Percentiles rank a stretch among this genome's conserved stretches.
Conservation (phyloP, 2,888 invertebrate genomes). For the Subacronicta megacephala region DNA sequence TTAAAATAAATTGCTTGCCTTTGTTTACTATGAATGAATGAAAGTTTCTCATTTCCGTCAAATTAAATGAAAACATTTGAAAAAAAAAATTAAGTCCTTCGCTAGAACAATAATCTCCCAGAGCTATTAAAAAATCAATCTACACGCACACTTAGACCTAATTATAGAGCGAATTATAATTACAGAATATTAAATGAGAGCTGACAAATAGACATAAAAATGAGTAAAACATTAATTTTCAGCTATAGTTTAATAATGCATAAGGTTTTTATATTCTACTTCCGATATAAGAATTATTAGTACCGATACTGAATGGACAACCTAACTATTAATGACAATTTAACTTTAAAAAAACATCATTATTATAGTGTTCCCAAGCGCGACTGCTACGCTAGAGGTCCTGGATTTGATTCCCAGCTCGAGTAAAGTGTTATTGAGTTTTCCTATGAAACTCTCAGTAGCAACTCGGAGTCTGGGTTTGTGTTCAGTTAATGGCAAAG, state of each 20-base stretch:
- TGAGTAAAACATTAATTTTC: conserved; percentile 4
- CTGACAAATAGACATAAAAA: conserved; percentile 4
- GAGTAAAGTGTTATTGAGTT: no score
- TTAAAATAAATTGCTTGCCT: no score
- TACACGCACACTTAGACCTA: conserved; percentile 2
- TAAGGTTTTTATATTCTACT: neutral
- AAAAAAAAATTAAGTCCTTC: conserved; percentile 7
- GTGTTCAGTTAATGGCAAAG: no score
- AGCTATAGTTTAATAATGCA: neutral
- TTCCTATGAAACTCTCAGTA: no score
- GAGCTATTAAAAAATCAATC: conserved; percentile 19
- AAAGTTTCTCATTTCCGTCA: conserved; percentile 33
- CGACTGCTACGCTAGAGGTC: no score
- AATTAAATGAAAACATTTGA: neutral
- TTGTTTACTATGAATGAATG: neutral
- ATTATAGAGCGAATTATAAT: conserved; percentile 8
- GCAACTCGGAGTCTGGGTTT: no score
- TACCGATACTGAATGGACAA: neutral
- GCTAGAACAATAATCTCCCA: conserved; percentile 5
- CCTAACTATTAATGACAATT: no score
- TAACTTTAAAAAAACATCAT: no score
- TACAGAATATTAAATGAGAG: neutral
- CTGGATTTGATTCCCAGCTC: no score
- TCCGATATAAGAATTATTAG: conserved; percentile 3
- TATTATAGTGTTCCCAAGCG: no score